Conservation (phyloP, 2,797 vertebrate genomes). For the Dicrostonyx torquatus region DNA sequence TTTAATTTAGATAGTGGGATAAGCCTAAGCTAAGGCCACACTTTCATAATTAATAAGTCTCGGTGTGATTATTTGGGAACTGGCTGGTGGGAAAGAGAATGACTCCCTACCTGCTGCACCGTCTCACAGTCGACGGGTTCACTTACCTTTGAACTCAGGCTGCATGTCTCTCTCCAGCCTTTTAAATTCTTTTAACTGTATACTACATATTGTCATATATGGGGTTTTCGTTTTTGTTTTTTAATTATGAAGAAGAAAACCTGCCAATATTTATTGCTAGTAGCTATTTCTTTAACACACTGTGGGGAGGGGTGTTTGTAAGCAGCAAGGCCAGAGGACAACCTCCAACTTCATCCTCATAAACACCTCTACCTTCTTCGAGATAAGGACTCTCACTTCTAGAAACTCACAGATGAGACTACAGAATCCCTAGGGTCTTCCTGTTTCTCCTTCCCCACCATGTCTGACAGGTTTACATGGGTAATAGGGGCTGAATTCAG, state of each 20-base stretch:
- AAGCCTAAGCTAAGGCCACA: not conserved
- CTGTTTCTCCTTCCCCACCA: not conserved
- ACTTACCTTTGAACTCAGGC: not conserved
- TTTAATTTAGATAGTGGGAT: not conserved
- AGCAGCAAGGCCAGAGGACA: not conserved
- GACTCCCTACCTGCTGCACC: not conserved
- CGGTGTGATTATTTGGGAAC: not conserved
- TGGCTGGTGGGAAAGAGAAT: not conserved
- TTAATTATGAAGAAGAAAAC: slow-evolving; percentile 17
- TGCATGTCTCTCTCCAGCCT: not conserved
- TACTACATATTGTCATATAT: not conserved
- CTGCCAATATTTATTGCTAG: not conserved
- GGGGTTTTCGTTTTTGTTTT: not conserved
- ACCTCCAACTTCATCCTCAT: not conserved
- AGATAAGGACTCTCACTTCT: not conserved
- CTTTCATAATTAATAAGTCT: not conserved
- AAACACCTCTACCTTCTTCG: not conserved
- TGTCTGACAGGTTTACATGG: not conserved
- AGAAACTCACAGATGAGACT: not conserved
- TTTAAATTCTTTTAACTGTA: not conserved
- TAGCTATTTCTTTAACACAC: not conserved
- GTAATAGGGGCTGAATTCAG: not conserved
- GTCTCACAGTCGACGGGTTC: not conserved
- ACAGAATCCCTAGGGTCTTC: not conserved
- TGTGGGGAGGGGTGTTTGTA: no score